These are phyloP conservation scores for Netelia fuscicornis DNA, from an alignment of 2,888 invertebrate genomes.

Conservation along the genomic window DNA sequence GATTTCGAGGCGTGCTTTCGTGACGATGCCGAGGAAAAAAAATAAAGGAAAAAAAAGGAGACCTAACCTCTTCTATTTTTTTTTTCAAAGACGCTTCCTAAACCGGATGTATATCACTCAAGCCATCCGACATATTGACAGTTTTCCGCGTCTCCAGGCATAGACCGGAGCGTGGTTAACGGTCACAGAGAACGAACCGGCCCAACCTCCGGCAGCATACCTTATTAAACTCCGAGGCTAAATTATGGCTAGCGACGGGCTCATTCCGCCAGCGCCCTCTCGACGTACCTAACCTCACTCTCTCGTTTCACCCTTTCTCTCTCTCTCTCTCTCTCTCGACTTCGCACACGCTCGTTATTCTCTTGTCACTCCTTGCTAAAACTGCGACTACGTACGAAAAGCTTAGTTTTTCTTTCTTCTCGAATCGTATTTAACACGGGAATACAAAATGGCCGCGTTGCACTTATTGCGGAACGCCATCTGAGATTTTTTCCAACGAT, in stretches of 20 bases:
- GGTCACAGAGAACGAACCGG: constrained; percentile 52
- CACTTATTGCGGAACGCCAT: too few relatives aligned
- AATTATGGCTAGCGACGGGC: constrained; percentile 77
- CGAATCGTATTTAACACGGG: too few relatives aligned
- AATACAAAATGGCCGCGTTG: too few relatives aligned
- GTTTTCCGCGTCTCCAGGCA: constrained; percentile 73
- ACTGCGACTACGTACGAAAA: too few relatives aligned
- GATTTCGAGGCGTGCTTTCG: neutral
- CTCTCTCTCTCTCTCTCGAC: too few relatives aligned
- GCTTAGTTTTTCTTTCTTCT: too few relatives aligned
- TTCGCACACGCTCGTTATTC: too few relatives aligned
- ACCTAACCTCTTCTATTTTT: constrained; percentile 76
- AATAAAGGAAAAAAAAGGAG: constrained; percentile 12
- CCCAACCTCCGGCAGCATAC: constrained; percentile 73
- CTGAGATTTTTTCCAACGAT: too few relatives aligned
- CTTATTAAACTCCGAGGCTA: constrained; percentile 82
- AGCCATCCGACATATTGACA: constrained; percentile 82
- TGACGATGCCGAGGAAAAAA: constrained; percentile 13
- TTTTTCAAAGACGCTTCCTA: constrained; percentile 75
- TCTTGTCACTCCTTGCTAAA: too few relatives aligned
- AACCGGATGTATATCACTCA: constrained; percentile 82
- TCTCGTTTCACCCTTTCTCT: constrained; percentile 52
- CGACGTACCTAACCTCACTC: constrained; percentile 68
- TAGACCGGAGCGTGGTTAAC: constrained; percentile 74
- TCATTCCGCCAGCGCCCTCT: constrained; percentile 61